Base-by-base conservation (phyloP, 2,113 vertebrate species). In the Arvicanthis niloticus region DNA sequence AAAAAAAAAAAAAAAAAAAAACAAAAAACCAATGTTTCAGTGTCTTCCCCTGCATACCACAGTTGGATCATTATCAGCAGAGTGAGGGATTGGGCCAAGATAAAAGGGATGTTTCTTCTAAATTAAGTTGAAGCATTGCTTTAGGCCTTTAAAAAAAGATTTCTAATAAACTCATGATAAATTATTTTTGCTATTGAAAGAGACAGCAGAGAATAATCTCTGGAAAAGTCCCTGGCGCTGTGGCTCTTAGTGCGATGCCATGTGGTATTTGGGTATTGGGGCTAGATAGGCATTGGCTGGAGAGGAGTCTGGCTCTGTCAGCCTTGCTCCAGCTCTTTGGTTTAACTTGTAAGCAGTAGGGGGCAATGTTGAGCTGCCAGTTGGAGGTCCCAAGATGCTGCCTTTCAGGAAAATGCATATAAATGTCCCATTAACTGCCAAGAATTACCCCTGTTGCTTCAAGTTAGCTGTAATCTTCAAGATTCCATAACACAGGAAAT, bases 361-460 rank as follows among this genome's bases (percentile, higher is more conserved):
- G 99, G 99, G 99, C 99, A 99, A 97, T 99, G 99, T 99, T 99
- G 99, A 98, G 99, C 99, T 98, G 98, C 98, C 97, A 70, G 98
- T 97, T 95, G 68, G 91, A 67, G 13, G 70, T 68, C 68, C 16
- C 89, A 16, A 15, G 94, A 45, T 70, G 34, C 15, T 68, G 78
- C 10, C 86, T 97, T 97, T 95, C 4, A 91, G 95, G 96, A 97
- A 98, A 98, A 98, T 95, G 78, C 97, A 78, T 87, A 88, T 97
- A 98, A 98, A 98, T 95, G 92, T 76, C 95, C 98, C 97, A 97
- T 98, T 98, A 98, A 97, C 98, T 98, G 97, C 98, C 98, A 94
- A 97, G 98, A 98, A 98, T 98, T 98, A 98, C 98, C 98, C 98
- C 97, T 97, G 98, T 98, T 98, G 98, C 98, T 99, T 98, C 98